Evolutionary conservation across 2,113 vertebrate species (phyloP).

Genomic region (Aspidoscelis tigris): DNA sequence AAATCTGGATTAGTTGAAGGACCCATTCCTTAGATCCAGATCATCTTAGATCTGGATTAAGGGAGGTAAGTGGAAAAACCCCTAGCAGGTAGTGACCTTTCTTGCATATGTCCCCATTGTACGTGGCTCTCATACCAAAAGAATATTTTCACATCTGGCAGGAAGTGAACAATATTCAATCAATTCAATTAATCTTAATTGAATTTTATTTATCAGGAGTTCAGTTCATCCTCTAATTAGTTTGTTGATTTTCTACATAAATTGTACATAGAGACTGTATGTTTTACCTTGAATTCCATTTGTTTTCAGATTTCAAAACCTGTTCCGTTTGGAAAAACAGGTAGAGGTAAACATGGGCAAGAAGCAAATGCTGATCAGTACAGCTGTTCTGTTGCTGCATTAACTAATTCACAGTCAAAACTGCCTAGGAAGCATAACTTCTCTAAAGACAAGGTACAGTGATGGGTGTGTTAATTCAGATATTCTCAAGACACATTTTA

Average conservation of each 20-base stretch:
- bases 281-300: conserved; percentile 43
- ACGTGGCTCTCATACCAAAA: neutral
- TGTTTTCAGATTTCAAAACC: conserved; percentile 89
- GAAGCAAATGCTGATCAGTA: conserved; percentile 77
- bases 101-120: no score
- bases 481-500: neutral
- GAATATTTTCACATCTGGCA: neutral
- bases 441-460: conserved; percentile 76
- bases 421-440: conserved; percentile 78
- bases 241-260: neutral
- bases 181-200: neutral
- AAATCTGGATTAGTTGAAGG: no score
- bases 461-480: neutral
- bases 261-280: neutral
- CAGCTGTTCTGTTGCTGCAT: conserved; percentile 61
- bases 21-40: no score
- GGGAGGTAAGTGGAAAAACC: no score
- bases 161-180: neutral
- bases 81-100: no score
- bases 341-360: conserved; percentile 75
- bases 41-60: no score
- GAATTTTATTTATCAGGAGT: neutral
- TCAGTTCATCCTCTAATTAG: neutral
- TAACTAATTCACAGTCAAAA: conserved; percentile 74
- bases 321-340: conserved; percentile 82